A percentile compares a stretch with the other conserved stretches of the same genome.
phyloP scores from a whole-genome alignment of 2,888 invertebrate species.

The Axea sp. region DNA sequence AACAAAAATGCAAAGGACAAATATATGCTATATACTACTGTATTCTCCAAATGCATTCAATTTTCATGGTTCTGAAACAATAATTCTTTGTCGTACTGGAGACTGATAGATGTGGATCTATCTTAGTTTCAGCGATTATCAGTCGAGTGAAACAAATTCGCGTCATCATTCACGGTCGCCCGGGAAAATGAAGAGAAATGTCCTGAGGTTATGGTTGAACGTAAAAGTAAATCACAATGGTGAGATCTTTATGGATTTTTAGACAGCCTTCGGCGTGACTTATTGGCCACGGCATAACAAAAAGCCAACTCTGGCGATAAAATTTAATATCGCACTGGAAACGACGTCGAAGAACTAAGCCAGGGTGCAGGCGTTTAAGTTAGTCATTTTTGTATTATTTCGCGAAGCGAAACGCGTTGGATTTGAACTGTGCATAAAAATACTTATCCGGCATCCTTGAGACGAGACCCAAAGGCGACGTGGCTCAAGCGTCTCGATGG shows the following conservation, averaged over 20 bases:
- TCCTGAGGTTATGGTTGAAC: conserved; percentile 45
- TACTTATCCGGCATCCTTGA: conserved; percentile 49
- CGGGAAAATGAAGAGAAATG: conserved; percentile 51
- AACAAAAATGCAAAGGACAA: too few relatives aligned
- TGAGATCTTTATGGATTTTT: conserved; percentile 52
- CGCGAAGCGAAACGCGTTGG: neutral
- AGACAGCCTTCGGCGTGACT: conserved; percentile 45
- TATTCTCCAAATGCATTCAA: too few relatives aligned
- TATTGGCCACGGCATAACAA: conserved; percentile 33
- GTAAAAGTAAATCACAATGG: conserved; percentile 52
- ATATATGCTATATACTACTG: too few relatives aligned
- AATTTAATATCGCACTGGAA: conserved; percentile 25
- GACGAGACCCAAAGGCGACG: conserved; percentile 45
- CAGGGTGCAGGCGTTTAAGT: neutral
- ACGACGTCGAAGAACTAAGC: conserved; percentile 8
- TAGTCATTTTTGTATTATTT: conserved; percentile 19
- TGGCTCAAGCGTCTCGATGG: neutral
- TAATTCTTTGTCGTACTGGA: neutral
- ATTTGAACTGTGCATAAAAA: conserved; percentile 2
- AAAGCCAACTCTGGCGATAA: conserved; percentile 33
- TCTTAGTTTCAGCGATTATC: conserved; percentile 51
- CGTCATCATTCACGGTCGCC: conserved; percentile 56
- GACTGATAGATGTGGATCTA: conserved; percentile 34
- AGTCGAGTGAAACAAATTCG: conserved; percentile 52
- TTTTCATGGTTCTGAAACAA: conserved; percentile 7